Evolutionary conservation across 2,113 vertebrate species (phyloP).

Genomic region (Bettongia penicillata): DNA sequence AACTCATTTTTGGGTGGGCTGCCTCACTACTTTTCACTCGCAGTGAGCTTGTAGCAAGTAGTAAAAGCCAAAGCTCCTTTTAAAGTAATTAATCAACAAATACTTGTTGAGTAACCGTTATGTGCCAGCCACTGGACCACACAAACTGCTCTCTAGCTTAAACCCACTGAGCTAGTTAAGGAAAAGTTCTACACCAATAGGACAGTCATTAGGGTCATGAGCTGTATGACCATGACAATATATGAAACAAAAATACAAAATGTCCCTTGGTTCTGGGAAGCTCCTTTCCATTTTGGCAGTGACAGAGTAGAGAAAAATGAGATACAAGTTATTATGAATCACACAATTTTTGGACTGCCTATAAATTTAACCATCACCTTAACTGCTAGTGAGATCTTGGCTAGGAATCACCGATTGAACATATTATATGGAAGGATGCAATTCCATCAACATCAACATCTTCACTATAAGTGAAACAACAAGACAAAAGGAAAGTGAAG

Average conservation of each 20-base stretch:
- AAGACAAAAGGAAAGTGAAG: neutral
- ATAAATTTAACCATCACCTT: no score
- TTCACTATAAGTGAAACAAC: neutral
- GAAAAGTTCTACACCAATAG: neutral
- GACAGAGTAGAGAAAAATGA: no score
- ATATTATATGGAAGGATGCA: neutral
- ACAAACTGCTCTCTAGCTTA: neutral
- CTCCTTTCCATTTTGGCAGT: no score
- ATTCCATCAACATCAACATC: neutral
- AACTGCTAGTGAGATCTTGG: no score
- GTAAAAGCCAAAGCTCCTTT: neutral
- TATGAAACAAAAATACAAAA: neutral
- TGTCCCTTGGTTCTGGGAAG: no score
- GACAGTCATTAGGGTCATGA: neutral
- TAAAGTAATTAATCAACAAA: neutral
- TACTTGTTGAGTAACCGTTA: neutral
- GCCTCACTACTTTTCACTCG: neutral
- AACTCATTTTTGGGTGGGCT: neutral
- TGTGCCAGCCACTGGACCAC: neutral
- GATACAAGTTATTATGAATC: no score
- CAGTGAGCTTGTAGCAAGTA: neutral
- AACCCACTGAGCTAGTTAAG: neutral
- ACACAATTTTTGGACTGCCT: no score
- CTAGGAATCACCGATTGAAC: neutral
- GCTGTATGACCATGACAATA: neutral